Base-by-base conservation (phyloP, 2,113 vertebrate genomes). In the Lampris incognitus region DNA sequence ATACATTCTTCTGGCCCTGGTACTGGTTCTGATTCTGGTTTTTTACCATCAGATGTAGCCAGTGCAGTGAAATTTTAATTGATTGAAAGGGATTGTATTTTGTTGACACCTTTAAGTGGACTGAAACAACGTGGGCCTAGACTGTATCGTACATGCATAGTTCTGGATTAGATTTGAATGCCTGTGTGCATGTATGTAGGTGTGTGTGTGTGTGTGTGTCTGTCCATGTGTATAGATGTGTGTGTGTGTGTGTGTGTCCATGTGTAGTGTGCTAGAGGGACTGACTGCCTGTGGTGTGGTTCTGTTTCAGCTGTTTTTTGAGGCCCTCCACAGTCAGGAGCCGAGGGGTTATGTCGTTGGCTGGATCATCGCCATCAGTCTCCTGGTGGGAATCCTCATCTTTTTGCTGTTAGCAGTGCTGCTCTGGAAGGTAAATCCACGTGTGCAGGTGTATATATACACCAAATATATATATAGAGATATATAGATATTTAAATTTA, bases 331-430 rank as follows among this genome's bases (percentile, higher is more conserved):
- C 92, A 97, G 95, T 86, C 95, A 98, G 92, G 97, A 99, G 88
- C 97, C 98, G 42, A 94, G 97, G 60, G 98, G 98, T 72, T 99
- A 99, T 55, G 96, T 99, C 9, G 98, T 99, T 0, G 98, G 97
- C 57, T 99, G 98, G 98, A 99, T 99, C 94, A 99, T 99, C 39
- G 98, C 98, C 94, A 98, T 99, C 90, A 99, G 98, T 84, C 94
- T 99, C 88, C 94, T 99, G 63, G 96, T 98, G 88, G 98, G 98
- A 79, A 96, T 99, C 94, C 97, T 99, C 88, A 98, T 99, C 94
- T 99, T 99, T 89, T 89, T 99, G 76, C 92, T 99, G 76, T 91
- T 99, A 82, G 97, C 98, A 40, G 97, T 99, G 83, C 92, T 99
- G 48, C 95, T 99, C 71, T 99, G 98, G 98, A 99, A 99, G 98